Evolutionary conservation across 1,140 invertebrate genomes (phyloP), one percentile per base, ranked within the genome.

Genomic region (Dendroctonus ponderosae): DNA sequence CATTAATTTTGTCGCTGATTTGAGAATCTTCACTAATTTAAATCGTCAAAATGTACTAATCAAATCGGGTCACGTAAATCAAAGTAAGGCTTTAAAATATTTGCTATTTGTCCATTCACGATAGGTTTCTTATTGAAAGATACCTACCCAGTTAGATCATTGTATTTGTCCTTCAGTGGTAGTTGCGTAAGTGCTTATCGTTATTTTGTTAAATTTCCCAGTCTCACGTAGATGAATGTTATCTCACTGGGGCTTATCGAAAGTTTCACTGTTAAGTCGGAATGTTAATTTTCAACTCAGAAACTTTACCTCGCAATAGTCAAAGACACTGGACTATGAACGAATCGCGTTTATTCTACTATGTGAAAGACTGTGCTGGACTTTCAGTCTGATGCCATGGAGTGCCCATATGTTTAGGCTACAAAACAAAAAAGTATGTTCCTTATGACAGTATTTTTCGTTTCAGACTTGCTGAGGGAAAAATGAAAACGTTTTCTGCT

Each of bases 351-450:
- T 26, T 26, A 26, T 26, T 26, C 1, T 26, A 26, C 26, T 26
- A 26, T 26, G 26, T 26, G 26, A 26, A 26, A 26, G 26, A 26
- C 26, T 26, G 26, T 26, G 26, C 26, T 26, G 26, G 26, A 26
- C 26, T 26, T 26, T 26, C 26, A 26, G 26, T 26, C 26, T 26
- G 26, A 26, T 37, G n/a, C 50, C 50, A 52, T 52, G 50, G 50
- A 52, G 26, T 26, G 26, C 26, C 26, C 1, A 26, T 26, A 26
- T 1, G 5, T 52, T 52, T 41, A 11, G 70, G 70, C 70, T 68
- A 58, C 70, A 68, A 54, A 68, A 65, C 52, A 49, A 65, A 70
- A 71, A 74, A 76, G 75, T 77, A 76, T 71, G 75, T 77, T 76
- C 75, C 75, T 74, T 73, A 70, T 64, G 7, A 62, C 38, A 41